phyloP scores from a whole-genome alignment of 2,113 vertebrate species.

The Recurvirostra avosetta region DNA sequence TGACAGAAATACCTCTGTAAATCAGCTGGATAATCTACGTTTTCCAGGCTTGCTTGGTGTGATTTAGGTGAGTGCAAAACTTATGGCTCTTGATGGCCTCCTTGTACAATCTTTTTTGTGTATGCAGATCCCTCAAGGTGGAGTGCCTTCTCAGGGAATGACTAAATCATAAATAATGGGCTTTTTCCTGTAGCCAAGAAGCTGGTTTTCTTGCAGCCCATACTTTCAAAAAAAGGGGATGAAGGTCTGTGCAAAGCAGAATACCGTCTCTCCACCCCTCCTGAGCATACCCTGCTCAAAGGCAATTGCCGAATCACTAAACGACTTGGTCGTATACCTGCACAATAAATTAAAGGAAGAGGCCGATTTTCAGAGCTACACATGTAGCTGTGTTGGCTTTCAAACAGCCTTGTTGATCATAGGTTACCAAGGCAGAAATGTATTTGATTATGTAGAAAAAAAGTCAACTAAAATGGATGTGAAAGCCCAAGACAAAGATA shows the following conservation, averaged over 20 bases:
- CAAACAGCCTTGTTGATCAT: neutral
- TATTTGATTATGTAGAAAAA: neutral
- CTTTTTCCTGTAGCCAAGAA: neutral
- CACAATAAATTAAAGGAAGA: neutral
- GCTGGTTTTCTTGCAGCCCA: neutral
- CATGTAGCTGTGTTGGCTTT: fast-evolving
- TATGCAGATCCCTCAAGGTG: neutral
- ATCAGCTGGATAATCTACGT: neutral
- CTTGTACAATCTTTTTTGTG: neutral
- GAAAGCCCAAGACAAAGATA: neutral
- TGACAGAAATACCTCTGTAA: neutral
- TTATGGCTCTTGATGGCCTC: neutral
- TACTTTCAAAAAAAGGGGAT: neutral
- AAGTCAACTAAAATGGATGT: neutral
- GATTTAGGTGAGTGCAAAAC: neutral
- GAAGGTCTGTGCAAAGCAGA: neutral
- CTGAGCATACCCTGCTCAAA: neutral
- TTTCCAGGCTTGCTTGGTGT: neutral
- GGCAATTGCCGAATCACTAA: neutral
- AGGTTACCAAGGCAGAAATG: neutral
- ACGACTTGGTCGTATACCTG: neutral
- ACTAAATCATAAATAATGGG: neutral
- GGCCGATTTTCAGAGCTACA: neutral
- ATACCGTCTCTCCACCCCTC: neutral
- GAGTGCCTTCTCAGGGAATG: neutral